These are phyloP conservation scores for Cercocebus atys DNA, from an alignment of 2,113 vertebrate species.

Conservation along the genomic window DNA sequence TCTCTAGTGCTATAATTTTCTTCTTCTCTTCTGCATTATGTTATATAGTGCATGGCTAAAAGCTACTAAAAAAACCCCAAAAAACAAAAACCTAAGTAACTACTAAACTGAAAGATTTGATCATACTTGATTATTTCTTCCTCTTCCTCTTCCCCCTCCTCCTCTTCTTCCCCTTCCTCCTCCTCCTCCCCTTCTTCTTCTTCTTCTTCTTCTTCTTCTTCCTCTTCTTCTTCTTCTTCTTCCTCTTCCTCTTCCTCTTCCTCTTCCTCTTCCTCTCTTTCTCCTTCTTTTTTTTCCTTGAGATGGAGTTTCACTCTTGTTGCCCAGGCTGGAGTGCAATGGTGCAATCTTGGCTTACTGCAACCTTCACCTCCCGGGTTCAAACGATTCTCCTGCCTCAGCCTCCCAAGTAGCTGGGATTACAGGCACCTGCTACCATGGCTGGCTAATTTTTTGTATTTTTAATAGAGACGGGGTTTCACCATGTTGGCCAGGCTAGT, in stretches of 20 bases:
- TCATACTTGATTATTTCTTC: background rate
- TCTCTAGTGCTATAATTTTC: background rate
- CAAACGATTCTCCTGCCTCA: too few relatives aligned
- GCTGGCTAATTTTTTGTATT: too few relatives aligned
- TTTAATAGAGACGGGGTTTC: too few relatives aligned
- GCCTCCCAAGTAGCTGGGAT: too few relatives aligned
- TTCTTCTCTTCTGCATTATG: background rate
- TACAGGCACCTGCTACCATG: too few relatives aligned
- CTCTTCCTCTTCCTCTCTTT: background rate
- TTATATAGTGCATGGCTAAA: background rate
- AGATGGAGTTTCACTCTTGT: too few relatives aligned
- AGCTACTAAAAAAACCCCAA: background rate
- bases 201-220: accelerated
- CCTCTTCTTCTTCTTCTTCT: background rate
- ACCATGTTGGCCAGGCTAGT: too few relatives aligned
- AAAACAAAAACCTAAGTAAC: background rate
- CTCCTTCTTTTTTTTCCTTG: too few relatives aligned
- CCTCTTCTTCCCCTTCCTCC: too few relatives aligned
- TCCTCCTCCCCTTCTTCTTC: accelerated
- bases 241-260: background rate
- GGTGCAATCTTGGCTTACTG: too few relatives aligned
- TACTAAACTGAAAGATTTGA: background rate
- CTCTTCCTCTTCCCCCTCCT: background rate
- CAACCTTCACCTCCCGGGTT: too few relatives aligned
- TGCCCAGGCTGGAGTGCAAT: too few relatives aligned